Conservation (phyloP, 2,797 vertebrate species). For the Lithobates sylvaticus region DNA sequence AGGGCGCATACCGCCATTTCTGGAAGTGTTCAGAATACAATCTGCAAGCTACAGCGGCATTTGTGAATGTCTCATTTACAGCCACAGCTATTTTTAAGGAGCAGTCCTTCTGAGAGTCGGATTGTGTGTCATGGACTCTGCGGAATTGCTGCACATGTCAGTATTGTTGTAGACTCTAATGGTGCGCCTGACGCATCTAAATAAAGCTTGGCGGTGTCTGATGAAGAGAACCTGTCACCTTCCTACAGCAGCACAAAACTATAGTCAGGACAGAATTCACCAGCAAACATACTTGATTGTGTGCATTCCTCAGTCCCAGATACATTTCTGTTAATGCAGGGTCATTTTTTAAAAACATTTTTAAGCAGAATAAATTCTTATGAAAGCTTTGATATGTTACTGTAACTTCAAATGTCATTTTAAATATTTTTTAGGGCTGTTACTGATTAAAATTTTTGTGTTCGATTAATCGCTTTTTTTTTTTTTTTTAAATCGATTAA, state of each 20-base stretch:
- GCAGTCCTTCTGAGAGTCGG: not conserved
- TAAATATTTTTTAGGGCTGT: too few species aligned
- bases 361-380: too few species aligned
- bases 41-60: constrained; percentile 20
- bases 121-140: not conserved
- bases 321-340: too few species aligned
- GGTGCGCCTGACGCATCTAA: not conserved
- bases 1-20: constrained; percentile 32
- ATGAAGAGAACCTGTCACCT: not conserved
- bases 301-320: too few species aligned
- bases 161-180: not conserved
- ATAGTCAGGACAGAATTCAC: too few species aligned
- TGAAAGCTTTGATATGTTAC: too few species aligned
- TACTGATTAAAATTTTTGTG: too few species aligned
- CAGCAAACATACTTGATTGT: too few species aligned
- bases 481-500: too few species aligned
- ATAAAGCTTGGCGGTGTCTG: not conserved
- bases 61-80: constrained; percentile 21
- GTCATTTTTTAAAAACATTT: too few species aligned
- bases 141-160: not conserved
- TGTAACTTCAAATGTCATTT: too few species aligned
- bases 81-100: constrained; percentile 4
- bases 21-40: constrained; percentile 43
- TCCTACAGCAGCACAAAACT: not conserved
- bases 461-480: too few species aligned